A percentile compares a stretch with the other conserved stretches of the same genome.
Evolutionary conservation across 2,888 invertebrate species (phyloP).

Genomic region (Luffia ferchaultella): DNA sequence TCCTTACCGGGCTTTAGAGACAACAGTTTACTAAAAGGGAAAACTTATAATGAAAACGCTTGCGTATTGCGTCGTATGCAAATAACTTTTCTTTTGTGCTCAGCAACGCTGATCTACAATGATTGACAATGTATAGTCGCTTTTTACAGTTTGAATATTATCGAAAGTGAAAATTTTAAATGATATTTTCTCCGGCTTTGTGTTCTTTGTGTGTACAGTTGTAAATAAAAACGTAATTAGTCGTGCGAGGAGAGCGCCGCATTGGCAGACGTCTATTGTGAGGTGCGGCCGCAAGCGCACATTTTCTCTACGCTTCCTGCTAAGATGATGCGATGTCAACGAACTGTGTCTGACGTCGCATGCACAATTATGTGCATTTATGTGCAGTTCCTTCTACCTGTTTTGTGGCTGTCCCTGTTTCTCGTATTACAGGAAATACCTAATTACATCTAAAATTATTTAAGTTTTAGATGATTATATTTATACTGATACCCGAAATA

Average conservation of each 20-base stretch:
- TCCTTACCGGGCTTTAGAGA: too few species aligned
- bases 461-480: too few species aligned
- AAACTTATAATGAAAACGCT: background rate
- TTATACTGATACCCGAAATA: too few species aligned
- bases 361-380: background rate
- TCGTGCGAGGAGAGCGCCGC: background rate
- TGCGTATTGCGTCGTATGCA: background rate
- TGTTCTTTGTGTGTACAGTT: background rate
- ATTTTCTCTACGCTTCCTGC: slow-evolving; percentile 2
- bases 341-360: slow-evolving; percentile 20
- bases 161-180: background rate
- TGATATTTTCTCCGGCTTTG: background rate
- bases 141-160: background rate
- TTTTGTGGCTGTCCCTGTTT: too few species aligned
- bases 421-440: too few species aligned
- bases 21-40: too few species aligned
- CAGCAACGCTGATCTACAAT: background rate
- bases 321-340: slow-evolving; percentile 22
- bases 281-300: background rate
- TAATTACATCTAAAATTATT: too few species aligned
- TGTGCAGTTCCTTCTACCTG: too few species aligned
- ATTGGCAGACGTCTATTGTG: background rate
- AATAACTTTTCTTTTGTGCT: background rate
- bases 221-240: background rate
- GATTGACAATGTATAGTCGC: background rate